Evolutionary conservation across 2,113 vertebrate species (phyloP).

Genomic region (Sapayoa aenigma): DNA sequence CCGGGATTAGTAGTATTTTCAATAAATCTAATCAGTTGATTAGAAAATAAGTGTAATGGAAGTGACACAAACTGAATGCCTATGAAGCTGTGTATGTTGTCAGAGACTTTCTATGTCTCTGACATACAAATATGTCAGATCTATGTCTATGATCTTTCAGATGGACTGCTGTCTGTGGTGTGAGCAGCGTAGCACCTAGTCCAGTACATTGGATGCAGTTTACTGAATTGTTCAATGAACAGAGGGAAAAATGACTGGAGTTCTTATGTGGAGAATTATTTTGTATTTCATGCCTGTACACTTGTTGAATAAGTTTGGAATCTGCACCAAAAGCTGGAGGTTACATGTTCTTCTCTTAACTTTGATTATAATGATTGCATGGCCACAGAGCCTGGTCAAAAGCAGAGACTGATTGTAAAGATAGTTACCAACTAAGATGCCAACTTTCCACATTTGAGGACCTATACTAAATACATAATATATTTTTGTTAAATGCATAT

Average conservation of each 20-base stretch:
- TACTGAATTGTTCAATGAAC: not conserved
- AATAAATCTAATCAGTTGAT: not conserved
- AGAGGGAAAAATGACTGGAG: not conserved
- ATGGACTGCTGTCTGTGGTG: not conserved
- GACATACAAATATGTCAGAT: too few relatives aligned
- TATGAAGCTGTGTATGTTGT: not conserved
- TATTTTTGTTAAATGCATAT: not conserved
- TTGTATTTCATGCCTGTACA: not conserved
- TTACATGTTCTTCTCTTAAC: not conserved
- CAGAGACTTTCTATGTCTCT: not conserved
- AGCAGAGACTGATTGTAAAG: not conserved
- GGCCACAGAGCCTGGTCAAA: not conserved
- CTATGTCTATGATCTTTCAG: not conserved
- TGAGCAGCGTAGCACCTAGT: not conserved
- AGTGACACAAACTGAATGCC: not conserved
- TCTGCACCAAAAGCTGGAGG: not conserved
- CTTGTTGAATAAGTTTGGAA: not conserved
- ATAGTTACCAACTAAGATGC: not conserved
- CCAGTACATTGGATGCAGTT: fast-evolving
- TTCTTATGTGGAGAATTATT: not conserved
- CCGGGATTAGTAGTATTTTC: not conserved
- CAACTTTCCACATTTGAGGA: not conserved
- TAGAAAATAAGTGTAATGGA: not conserved
- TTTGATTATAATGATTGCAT: not conserved
- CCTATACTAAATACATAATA: not conserved